Conservation (phyloP, 1,140 invertebrate species). For the Nylanderia fulva region DNA sequence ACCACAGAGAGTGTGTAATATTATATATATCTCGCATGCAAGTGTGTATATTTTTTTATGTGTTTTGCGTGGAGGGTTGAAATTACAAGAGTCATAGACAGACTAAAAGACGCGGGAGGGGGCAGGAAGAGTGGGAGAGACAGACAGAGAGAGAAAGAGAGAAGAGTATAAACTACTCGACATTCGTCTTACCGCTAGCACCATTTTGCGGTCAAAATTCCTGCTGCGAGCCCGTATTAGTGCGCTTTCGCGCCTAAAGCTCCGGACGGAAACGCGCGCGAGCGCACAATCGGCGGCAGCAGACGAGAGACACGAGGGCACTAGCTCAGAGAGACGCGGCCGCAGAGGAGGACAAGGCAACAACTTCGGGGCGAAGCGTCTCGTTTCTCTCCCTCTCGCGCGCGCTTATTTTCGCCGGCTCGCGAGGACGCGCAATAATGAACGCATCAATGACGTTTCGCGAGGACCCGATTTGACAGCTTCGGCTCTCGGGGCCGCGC, state of each 20-base stretch:
- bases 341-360: background rate
- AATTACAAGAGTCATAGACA: background rate
- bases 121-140: background rate
- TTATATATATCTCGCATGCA: constrained; percentile 29
- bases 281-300: constrained; percentile 11
- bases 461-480: too few species aligned
- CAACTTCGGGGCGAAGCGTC: constrained; percentile 2
- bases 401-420: constrained; percentile 1
- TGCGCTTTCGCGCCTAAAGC: constrained; percentile 54
- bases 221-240: constrained; percentile 70
- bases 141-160: background rate
- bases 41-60: background rate
- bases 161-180: constrained; percentile 55
- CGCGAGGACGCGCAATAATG: background rate
- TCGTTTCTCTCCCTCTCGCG: background rate
- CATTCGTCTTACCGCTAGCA: constrained; percentile 76
- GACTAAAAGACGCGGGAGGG: too few species aligned
- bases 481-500: too few species aligned
- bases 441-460: too few species aligned
- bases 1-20: constrained; percentile 17
- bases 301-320: too few species aligned
- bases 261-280: constrained; percentile 29
- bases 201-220: constrained; percentile 75
- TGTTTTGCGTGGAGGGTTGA: background rate
- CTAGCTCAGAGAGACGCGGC: constrained; percentile 20